Percentiles rank a stretch among this genome's conserved stretches.
These are phyloP conservation scores for Eidolon dupreanum DNA, from an alignment of 2,797 vertebrate genomes.

Conservation along the genomic window DNA sequence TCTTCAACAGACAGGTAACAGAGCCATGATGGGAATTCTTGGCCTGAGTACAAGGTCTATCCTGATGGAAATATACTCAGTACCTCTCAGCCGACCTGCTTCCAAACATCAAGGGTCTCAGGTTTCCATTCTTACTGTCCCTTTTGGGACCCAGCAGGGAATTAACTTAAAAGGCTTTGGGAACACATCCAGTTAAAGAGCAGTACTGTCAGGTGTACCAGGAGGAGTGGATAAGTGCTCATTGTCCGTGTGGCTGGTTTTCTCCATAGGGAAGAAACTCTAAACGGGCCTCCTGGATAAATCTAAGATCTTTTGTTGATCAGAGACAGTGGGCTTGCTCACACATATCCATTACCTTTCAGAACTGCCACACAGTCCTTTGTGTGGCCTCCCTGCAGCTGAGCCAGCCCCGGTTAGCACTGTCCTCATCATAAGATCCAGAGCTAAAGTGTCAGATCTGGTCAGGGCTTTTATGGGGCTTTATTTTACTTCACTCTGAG, in stretches of 20 bases:
- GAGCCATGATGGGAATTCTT: conserved; percentile 17
- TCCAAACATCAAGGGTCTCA: conserved; percentile 35
- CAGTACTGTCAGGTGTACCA: conserved; percentile 22
- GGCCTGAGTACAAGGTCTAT: neutral
- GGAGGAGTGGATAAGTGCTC: conserved; percentile 18
- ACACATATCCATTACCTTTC: conserved; percentile 31
- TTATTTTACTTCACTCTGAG: conserved; percentile 18
- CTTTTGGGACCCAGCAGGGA: conserved; percentile 30
- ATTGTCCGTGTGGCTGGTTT: conserved; percentile 33
- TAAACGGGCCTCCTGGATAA: conserved; percentile 13
- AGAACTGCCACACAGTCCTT: conserved; percentile 29
- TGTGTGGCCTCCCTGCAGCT: conserved; percentile 26
- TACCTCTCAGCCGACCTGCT: neutral
- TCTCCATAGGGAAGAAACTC: conserved; percentile 46
- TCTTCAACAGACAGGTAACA: conserved; percentile 20
- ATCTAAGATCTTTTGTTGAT: neutral
- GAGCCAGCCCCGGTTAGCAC: conserved; percentile 23
- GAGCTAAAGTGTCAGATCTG: conserved; percentile 20
- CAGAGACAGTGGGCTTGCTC: conserved; percentile 48
- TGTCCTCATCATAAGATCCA: neutral
- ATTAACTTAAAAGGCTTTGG: conserved; percentile 62
- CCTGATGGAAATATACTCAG: neutral
- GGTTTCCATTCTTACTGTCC: conserved; percentile 56
- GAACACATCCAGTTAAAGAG: conserved; percentile 44
- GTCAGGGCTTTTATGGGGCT: conserved; percentile 18